A percentile compares a stretch with the other conserved stretches of the same genome.
Evolutionary conservation across 2,888 invertebrate genomes (phyloP).

Genomic region (Acronicta alni): DNA sequence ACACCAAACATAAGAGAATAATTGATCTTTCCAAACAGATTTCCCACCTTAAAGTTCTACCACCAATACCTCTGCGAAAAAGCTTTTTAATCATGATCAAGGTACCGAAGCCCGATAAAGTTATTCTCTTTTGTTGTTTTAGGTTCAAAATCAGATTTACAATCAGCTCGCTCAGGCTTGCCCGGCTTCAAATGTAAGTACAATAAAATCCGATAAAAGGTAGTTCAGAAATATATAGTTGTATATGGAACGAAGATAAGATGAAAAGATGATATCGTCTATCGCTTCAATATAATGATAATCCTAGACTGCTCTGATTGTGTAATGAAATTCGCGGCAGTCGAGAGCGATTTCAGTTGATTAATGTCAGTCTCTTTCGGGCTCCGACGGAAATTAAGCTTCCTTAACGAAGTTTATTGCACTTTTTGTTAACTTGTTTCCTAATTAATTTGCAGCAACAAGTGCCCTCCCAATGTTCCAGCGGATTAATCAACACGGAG

Average conservation of each 20-base stretch:
- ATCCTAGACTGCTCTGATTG: conserved; percentile 69
- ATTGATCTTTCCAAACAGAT: conserved; percentile 15
- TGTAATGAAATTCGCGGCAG: conserved; percentile 76
- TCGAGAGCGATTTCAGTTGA: conserved; percentile 76
- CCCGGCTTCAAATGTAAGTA: conserved; percentile 18
- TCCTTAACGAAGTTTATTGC: conserved; percentile 83
- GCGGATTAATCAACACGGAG: conserved; percentile 58
- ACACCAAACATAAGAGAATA: not conserved
- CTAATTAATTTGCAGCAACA: conserved; percentile 85
- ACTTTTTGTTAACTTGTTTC: conserved; percentile 84
- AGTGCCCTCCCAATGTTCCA: conserved; percentile 68
- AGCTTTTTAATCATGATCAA: conserved; percentile 38
- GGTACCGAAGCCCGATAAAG: conserved; percentile 41
- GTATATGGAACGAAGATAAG: conserved; percentile 17
- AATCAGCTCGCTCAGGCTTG: conserved; percentile 35
- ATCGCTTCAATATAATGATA: conserved; percentile 66
- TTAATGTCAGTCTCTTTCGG: conserved; percentile 78
- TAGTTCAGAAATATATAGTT: conserved; percentile 25
- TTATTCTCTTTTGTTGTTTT: conserved; percentile 43
- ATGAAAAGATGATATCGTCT: conserved; percentile 35
- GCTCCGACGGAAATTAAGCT: conserved; percentile 80
- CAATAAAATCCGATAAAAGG: conserved; percentile 37
- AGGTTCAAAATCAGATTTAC: conserved; percentile 47
- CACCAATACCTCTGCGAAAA: conserved; percentile 28
- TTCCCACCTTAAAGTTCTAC: conserved; percentile 22